A percentile compares a stretch with the other conserved stretches of the same genome.
phyloP scores from a whole-genome alignment of 2,113 vertebrate genomes.

The Poeciliopsis prolifica region DNA sequence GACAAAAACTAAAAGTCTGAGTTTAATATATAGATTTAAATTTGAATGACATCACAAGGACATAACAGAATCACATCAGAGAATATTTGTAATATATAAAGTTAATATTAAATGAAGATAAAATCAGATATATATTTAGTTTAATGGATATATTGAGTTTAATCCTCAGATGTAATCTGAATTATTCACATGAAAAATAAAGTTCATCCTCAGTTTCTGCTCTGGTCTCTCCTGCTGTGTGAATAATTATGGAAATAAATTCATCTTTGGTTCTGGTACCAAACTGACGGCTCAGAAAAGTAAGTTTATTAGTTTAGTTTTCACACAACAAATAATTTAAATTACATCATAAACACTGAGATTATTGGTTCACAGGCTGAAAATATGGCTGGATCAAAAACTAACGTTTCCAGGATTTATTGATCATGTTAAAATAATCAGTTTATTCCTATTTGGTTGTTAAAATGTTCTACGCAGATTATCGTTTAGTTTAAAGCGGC shows the following conservation, averaged over 20 bases:
- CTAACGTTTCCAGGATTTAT: background rate
- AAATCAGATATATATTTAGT: background rate
- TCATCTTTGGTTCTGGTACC: constrained; percentile 23
- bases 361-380: no score
- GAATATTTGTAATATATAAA: no score
- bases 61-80: no score
- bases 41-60: no score
- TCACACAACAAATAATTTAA: background rate
- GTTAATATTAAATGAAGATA: background rate
- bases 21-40: no score
- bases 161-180: background rate
- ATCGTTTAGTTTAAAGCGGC: background rate
- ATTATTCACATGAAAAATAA: background rate
- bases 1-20: background rate
- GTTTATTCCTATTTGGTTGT: background rate
- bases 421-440: background rate
- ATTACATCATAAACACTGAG: background rate
- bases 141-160: background rate
- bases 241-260: constrained; percentile 11
- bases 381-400: no score
- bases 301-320: constrained; percentile 22
- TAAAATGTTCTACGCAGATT: background rate
- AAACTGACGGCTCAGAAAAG: background rate
- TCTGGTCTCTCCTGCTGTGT: constrained; percentile 7
- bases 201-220: background rate